Evolutionary conservation across 2,797 vertebrate genomes (phyloP).

Genomic region (Microhierax caerulescens): DNA sequence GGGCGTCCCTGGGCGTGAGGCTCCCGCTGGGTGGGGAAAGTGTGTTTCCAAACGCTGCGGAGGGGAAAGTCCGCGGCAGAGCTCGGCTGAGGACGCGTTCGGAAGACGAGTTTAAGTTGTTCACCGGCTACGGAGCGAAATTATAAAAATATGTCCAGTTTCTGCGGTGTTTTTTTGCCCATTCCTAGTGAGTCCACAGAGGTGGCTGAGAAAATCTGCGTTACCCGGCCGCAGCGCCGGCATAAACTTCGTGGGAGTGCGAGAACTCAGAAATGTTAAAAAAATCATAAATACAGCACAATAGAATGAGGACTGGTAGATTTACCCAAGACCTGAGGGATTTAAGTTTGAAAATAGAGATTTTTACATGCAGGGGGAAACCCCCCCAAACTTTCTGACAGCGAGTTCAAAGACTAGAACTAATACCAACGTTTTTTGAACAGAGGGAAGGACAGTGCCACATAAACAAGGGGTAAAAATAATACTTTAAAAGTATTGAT

Average conservation of each 20-base stretch:
- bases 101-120: accelerated
- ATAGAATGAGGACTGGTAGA: not conserved
- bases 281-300: accelerated
- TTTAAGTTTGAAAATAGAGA: not conserved
- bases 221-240: not conserved
- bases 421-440: not conserved
- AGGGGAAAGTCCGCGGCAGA: accelerated
- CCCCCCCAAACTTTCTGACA: not conserved
- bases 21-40: not conserved
- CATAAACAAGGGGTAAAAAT: not conserved
- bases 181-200: accelerated
- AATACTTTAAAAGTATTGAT: not conserved
- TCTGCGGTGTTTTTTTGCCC: too few relatives aligned
- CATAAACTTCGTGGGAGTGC: not conserved
- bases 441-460: not conserved
- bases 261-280: not conserved
- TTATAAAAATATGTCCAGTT: accelerated
- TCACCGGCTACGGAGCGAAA: accelerated
- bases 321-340: not conserved
- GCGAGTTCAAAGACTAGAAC: not conserved
- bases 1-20: not conserved
- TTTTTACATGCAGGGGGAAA: not conserved
- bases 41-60: accelerated
- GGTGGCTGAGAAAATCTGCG: not conserved
- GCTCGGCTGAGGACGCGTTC: accelerated